Evolutionary conservation across 35 echinoderm and acorn worm genomes (phyloP), one percentile per base, ranked within the genome.

Genomic region (Nesometra sesokonis): DNA sequence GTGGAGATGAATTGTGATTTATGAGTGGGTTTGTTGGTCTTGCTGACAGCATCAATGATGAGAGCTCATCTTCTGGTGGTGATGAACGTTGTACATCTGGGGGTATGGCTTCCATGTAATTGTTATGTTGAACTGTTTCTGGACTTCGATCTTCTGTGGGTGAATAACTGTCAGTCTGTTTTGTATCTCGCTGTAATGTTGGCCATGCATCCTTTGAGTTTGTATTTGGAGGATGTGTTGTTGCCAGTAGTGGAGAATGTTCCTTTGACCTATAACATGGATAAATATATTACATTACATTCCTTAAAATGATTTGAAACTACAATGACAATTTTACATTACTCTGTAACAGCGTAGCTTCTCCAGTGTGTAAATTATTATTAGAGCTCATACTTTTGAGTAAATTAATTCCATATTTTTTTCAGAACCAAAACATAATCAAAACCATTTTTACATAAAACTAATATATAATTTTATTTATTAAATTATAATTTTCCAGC

Each of bases 191-290:
- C 3, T 80, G 38, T 43, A 90, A 80, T 80, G 83, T 36, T 32
- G 89, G 89, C 89, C 89, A 90, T 23, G 89, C 82, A 30, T 90
- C 89, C 86, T 80, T 46, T 4, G 87, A 82, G 79, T 36, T 76
- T 33, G 31, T 82, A 30, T 82, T 79, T 52, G 87, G 87, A 47
- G 78, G 82, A 23, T 88, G 79, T 30, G 87, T 38, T 34, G 78
- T 39, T 33, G 52, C 11, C 52, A 82, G 34, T n/a, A 79, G 87
- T 5, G 87, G 87, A 17, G 87, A 88, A 3, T 36, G 8, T 29
- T 88, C 38, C 40, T 88, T 88, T 88, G 32, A 35, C 78, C 87
- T 80, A 77, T 32, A 46, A 37, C 3, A 76, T 33, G 17, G 13
- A 33, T 11, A 85, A 34, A 8, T 27, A 2, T 23, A 46, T 23